Conservation (phyloP, 2,888 invertebrate species). For the Pyrgus malvae region DNA sequence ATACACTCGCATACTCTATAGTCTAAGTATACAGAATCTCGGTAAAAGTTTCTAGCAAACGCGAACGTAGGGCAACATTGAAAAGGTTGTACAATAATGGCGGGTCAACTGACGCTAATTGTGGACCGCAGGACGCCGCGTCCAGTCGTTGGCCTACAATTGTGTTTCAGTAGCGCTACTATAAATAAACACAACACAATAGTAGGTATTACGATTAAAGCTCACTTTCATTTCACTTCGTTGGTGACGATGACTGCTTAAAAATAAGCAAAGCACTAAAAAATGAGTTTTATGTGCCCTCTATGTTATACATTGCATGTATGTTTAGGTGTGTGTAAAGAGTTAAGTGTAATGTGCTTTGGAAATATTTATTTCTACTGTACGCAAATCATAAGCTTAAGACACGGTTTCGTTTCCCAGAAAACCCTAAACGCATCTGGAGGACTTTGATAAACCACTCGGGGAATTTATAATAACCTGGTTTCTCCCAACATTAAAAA, state of each 20-base stretch:
- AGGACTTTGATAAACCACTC: too few relatives aligned
- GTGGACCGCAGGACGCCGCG: constrained; percentile 41
- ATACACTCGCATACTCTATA: too few relatives aligned
- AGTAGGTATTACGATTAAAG: constrained; percentile 33
- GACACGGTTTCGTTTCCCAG: too few relatives aligned
- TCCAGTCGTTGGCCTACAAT: constrained; percentile 55
- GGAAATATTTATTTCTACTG: too few relatives aligned
- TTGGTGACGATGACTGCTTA: neutral
- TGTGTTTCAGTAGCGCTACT: constrained; percentile 40
- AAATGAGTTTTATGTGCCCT: too few relatives aligned
- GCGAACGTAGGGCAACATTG: constrained; percentile 10
- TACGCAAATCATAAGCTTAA: too few relatives aligned
- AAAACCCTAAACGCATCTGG: too few relatives aligned
- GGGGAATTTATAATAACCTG: too few relatives aligned
- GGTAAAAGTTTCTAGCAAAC: neutral
- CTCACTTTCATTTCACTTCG: constrained; percentile 8
- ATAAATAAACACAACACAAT: constrained; percentile 45
- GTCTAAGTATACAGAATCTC: neutral
- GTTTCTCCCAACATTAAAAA: too few relatives aligned
- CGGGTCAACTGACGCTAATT: constrained; percentile 76
- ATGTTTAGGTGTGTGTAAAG: too few relatives aligned
- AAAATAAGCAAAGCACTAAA: constrained; percentile 1
- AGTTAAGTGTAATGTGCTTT: too few relatives aligned
- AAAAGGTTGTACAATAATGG: constrained; percentile 35
- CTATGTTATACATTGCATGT: too few relatives aligned